Evolutionary conservation across 1,140 invertebrate species (phyloP), one percentile per base, ranked within the genome.

Genomic region (Lepidurus apus): DNA sequence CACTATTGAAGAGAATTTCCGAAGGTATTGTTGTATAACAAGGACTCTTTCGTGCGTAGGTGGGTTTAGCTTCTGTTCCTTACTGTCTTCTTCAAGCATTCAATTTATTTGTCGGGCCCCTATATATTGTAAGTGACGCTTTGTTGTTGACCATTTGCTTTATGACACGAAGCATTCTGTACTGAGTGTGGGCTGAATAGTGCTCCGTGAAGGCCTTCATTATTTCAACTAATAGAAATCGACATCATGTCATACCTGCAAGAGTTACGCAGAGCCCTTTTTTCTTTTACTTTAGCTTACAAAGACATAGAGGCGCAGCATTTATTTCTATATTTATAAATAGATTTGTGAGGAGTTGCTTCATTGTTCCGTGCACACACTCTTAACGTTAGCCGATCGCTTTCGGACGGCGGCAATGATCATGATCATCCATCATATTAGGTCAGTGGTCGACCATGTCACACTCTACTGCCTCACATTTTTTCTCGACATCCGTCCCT

Each of bases 401-500:
- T 65, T 65, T 65, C 9, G 34, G 34, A 34, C 34, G 34, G 34
- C 53, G 17, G 21, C 53, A 65, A 65, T n/a, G 13, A 17, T 21
- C 8, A 17, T 13, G 53, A n/a, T 65, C 53, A 65, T 65, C 53
- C 5, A 65, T 65, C 53, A 65, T 65, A 65, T 65, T 65, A n/a
- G 53, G 53, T 13, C 21, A 65, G 53, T 65, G 53, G 53, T 65
- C 21, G 53, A 65, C 53, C 53, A 17, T 65, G 53, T 65, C 53
- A 17, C 53, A 65, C 53, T 65, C 53, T n/a, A 65, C 17, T 21
- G 53, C 53, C 53, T 34, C 34, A 4, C 53, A 21, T 65, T n/a
- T 65, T 65, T 65, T 65, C 21, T 65, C 53, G 53, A 17, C 53
- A n/a, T 65, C 53, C 53, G 53, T 65, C 53, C 53, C 17, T 65